Conservation (phyloP, 2,888 invertebrate species). For the Chrysolina oricalcia region DNA sequence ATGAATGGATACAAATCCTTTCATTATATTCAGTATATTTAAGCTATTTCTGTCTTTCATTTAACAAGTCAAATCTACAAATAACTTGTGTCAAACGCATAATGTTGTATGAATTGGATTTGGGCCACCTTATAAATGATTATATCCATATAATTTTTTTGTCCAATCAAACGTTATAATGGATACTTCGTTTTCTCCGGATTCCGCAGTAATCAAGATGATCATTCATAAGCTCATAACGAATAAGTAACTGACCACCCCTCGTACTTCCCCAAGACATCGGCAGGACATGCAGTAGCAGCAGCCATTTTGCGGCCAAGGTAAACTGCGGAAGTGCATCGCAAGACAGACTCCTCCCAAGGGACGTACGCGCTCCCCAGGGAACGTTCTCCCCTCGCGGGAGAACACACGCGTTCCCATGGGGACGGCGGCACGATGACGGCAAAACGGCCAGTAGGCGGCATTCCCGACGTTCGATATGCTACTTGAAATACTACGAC, state of each 20-base stretch:
- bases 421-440: constrained; percentile 73
- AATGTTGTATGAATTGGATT: no score
- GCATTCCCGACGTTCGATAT: constrained; percentile 52
- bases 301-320: constrained; percentile 57
- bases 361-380: constrained; percentile 71
- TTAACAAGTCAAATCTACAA: no score
- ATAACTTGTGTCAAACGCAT: no score
- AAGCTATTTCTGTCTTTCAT: no score
- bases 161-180: no score
- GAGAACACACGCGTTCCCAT: constrained; percentile 74
- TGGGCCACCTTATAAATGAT: no score
- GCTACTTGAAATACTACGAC: constrained; percentile 60
- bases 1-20: no score
- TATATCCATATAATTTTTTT: no score
- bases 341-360: constrained; percentile 68
- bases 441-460: constrained; percentile 66
- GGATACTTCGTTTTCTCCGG: no score
- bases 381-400: constrained; percentile 65
- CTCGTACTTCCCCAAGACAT: constrained; percentile 18
- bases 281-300: constrained; percentile 40
- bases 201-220: no score
- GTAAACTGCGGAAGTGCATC: constrained; percentile 66
- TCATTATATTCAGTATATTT: no score
- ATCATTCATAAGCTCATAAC: not conserved
- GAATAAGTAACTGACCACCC: constrained; percentile 7